Base-by-base conservation (phyloP, 2,797 vertebrate genomes). In the Acanthurus tractus region DNA sequence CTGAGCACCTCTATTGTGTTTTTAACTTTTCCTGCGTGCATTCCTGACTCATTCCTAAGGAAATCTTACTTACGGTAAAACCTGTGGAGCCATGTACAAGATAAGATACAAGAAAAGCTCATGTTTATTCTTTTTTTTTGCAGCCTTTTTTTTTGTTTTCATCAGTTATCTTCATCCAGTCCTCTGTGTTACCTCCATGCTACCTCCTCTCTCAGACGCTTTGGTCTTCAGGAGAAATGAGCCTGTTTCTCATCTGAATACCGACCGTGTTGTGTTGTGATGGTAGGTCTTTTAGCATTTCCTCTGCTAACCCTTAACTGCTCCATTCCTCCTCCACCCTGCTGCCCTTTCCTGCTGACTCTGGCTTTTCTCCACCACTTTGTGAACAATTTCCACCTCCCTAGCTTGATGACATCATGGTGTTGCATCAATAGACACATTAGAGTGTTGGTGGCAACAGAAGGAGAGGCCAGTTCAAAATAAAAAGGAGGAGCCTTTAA, bases 311-410 rank as follows among this genome's bases (percentile, higher is more conserved):
- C 65, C 69, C 46, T 69, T 46, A 38, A 54, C 44, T 46, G 40
- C 71, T 77, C 58, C 65, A 14, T 14, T 29, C 58, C 58, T 36
- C 14, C 44, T 46, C 70, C 64, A 55, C 50, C 64, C 54, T 55
- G 54, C 63, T 55, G 18, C 58, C 57, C 50, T 71, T 87, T 92
- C 72, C 86, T 88, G 87, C 88, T 88, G 84, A 92, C 74, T 89
- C 78, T 76, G 78, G 58, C 48, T 83, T 90, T 94, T 89, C 61
- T 87, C 42, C 50, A 52, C 56, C 22, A 23, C 42, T 68, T 84
- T 89, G 87, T 65, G 50, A 77, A 73, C 70, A 69, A 69, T 82
- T 89, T 79, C 78, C 81, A 77, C 74, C 34, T 80, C 63, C 54
- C 18, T 20, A 23, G 38, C 68, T 40, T 55, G 22, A 77, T 93